Base-by-base conservation (phyloP, 1,140 invertebrate genomes). In the Neodiprion lecontei region DNA sequence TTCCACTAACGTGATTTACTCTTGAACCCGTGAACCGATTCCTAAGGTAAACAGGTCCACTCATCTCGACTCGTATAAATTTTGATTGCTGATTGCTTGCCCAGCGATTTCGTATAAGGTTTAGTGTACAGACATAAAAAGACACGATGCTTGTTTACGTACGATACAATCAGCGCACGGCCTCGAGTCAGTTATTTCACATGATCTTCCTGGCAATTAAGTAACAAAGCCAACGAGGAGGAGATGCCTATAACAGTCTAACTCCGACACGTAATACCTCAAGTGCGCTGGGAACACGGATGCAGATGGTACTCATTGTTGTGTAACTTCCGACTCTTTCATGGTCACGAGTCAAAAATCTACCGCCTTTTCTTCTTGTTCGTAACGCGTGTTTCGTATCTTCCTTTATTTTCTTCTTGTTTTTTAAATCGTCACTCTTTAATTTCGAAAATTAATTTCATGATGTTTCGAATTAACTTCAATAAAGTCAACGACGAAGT, bases 131-230 rank as follows among this genome's bases (percentile, higher is more conserved):
- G 28, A 40, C 5, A 40, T 40, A 40, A 40, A 40, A 61, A 5
- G 5, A 12, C 53, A 61, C n/a, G n/a, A 61, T 17, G 53, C n/a
- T 61, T 17, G 53, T 61, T 61, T 61, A 61, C 53, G 53, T 5
- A 61, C 53, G n/a, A 61, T 61, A 17, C 7, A 61, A 61, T 61
- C 53, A 5, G 53, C 28, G 28, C 28, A 40, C n/a, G 53, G 53
- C 53, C 53, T 61, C n/a, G 53, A 14, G 5, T 61, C n/a, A 12
- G 53, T 61, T 9, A 61, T 17, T 61, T 61, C 53, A 61, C 53
- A 61, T 17, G 53, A 61, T 61, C 53, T 61, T 61, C 53, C 53
- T 61, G n/a, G 53, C 53, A 61, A 61, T 61, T 61, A 61, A 17
- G n/a, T 61, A 61, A 14, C 53, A 61, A 61, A 61, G 8, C 53